Evolutionary conservation across 2,113 vertebrate genomes (phyloP), one percentile per base, ranked within the genome.

Genomic region (Cyprinodon tularosa): DNA sequence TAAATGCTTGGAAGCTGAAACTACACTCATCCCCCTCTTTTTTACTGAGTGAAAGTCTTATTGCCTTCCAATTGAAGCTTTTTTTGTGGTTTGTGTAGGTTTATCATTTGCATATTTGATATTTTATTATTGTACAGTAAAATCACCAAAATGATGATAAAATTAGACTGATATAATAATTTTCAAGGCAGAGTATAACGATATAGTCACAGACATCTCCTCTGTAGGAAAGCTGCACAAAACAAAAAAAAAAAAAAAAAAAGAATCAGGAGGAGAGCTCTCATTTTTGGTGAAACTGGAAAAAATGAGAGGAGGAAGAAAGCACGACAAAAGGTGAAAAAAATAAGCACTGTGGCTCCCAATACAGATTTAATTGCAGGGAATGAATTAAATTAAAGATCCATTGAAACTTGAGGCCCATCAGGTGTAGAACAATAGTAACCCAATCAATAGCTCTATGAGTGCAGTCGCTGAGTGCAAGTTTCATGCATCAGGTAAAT

Each of bases 331-430:
- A 83, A 53, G 63, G 36, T 3, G 36, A 3, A 38, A 17, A 38
- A 0, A 61, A 12, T 76, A 73, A n/a, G 15, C 61, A 50, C 3
- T 59, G 77, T 60, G 47, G 68, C 50, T 39, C 37, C 59, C 36
- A 45, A 59, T 44, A 48, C 37, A 17, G 20, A 38, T 72, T 72
- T 45, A 17, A 67, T 15, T 64, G 45, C 17, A 29, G 44, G 63
- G 60, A 62, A 57, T 39, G 61, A 42, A 6, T 48, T 4, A 13
- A 74, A 15, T 71, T 50, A 29, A 83, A 68, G 50, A 71, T 22
- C 22, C 42, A 29, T 14, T 66, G 12, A 14, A 40, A 71, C 29
- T n/a, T 11, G 63, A 44, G 45, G 29, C 22, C 0, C 2, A 45
- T 45, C 15, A 62, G 39, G 8, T 62, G 38, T 60, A 17, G 60